These are phyloP conservation scores for Scylla paramamosain DNA, from an alignment of 1,140 invertebrate genomes.

Conservation along the genomic window DNA sequence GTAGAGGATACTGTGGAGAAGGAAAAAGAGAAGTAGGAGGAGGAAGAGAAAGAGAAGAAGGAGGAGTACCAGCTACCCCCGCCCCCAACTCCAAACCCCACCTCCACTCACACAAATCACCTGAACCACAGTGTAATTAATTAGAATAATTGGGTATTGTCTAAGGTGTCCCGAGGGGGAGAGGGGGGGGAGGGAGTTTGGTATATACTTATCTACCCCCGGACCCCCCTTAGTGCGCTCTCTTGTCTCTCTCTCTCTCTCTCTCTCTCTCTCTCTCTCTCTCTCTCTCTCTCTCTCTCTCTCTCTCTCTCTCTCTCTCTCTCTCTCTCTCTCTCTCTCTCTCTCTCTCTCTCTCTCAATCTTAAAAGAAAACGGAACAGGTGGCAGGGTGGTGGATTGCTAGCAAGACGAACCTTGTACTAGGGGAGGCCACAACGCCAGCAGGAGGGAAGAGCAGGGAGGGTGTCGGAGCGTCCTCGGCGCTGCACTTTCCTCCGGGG, in stretches of 20 bases:
- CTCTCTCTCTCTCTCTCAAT: not conserved
- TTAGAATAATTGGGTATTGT: constrained; percentile 7
- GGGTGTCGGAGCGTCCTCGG: not conserved
- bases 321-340: not conserved
- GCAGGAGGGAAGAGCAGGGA: not conserved
- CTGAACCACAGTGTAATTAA: constrained; percentile 22
- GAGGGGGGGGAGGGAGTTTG: not conserved
- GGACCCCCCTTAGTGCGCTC: no score
- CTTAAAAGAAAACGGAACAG: not conserved
- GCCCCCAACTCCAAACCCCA: no score
- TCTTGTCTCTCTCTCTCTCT: constrained; percentile 25
- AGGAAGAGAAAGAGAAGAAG: no score
- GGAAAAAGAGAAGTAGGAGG: not conserved
- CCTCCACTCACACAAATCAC: not conserved
- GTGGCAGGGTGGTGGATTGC: no score
- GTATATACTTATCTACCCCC: not conserved
- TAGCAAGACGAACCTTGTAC: no score
- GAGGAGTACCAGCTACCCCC: not conserved
- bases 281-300: not conserved
- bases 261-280: constrained; percentile 10
- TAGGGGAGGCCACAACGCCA: not conserved
- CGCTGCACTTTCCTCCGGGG: constrained; percentile 51
- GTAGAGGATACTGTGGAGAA: not conserved
- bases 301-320: constrained; percentile 12
- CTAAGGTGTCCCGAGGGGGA: not conserved